Conservation (phyloP, 2,113 vertebrate species). For the Xenopus borealis region DNA sequence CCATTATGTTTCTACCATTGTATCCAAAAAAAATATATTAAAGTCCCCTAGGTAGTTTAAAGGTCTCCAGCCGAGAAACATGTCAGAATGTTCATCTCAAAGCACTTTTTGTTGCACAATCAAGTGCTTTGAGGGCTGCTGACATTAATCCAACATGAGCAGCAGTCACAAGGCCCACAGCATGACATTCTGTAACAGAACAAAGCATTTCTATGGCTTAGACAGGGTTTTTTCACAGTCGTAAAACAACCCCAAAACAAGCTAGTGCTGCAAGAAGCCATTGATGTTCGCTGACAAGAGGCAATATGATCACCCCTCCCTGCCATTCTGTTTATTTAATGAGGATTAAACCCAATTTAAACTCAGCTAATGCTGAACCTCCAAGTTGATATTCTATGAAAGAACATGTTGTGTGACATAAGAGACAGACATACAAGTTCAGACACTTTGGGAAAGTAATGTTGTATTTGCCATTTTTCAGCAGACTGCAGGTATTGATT, state of each 20-base stretch:
- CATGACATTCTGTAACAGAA: background rate
- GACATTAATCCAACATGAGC: conserved; percentile 16
- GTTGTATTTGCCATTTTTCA: too few species aligned
- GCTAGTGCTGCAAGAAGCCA: conserved; percentile 9
- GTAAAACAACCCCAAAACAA: background rate
- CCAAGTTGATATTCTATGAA: background rate
- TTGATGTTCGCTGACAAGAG: background rate
- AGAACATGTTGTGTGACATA: background rate
- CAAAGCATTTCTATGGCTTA: background rate
- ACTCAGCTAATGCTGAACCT: background rate
- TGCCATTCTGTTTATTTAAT: background rate
- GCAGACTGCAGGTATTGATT: too few species aligned
- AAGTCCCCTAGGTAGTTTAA: background rate
- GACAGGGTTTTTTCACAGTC: background rate
- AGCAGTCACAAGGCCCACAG: conserved; percentile 18
- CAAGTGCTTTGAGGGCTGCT: background rate
- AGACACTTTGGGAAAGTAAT: too few species aligned
- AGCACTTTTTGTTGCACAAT: conserved; percentile 22
- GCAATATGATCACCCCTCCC: conserved; percentile 9
- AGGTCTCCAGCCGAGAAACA: background rate
- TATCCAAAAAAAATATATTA: conserved; percentile 1
- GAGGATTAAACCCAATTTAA: background rate
- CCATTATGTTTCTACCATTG: background rate
- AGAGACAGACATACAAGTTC: too few species aligned
- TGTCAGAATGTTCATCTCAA: background rate